Conservation (phyloP, 2,113 vertebrate genomes). For the Hassar affinis region DNA sequence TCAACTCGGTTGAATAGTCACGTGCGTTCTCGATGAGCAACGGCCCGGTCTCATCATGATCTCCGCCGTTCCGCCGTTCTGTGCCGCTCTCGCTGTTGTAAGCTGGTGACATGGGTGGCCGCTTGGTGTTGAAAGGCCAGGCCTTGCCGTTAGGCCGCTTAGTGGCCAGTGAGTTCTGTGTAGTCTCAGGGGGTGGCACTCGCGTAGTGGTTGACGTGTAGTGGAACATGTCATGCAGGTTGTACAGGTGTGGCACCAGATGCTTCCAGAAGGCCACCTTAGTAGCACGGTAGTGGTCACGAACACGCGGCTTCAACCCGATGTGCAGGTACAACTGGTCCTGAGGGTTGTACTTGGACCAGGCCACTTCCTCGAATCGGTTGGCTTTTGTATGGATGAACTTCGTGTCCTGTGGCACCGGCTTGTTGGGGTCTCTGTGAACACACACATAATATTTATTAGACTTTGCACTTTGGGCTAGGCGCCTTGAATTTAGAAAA, state of each 20-base stretch:
- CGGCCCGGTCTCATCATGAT: conserved; percentile 83
- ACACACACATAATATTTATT: conserved; percentile 10
- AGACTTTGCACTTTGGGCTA: not conserved
- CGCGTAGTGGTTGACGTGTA: conserved; percentile 98
- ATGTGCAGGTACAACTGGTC: conserved; percentile 98
- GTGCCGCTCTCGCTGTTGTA: conserved; percentile 89
- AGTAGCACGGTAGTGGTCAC: conserved; percentile 97
- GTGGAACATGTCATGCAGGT: conserved; percentile 98
- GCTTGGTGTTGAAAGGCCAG: conserved; percentile 90
- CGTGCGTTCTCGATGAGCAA: conserved; percentile 90
- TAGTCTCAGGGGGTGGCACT: conserved; percentile 93
- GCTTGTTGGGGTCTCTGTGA: conserved; percentile 94
- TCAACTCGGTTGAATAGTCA: conserved; percentile 97
- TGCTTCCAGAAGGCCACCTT: conserved; percentile 99
- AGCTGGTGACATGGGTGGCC: conserved; percentile 89
- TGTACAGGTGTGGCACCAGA: conserved; percentile 95
- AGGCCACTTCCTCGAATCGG: conserved; percentile 96
- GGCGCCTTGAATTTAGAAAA: not conserved
- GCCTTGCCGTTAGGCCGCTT: conserved; percentile 88
- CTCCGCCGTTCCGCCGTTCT: conserved; percentile 84
- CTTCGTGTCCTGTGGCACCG: conserved; percentile 97
- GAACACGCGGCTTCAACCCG: conserved; percentile 93
- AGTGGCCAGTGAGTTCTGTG: conserved; percentile 91
- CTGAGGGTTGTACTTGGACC: conserved; percentile 98
- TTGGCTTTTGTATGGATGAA: conserved; percentile 99